A percentile compares a stretch with the other conserved stretches of the same genome.
phyloP scores from a whole-genome alignment of 2,113 vertebrate species.

The Onychostoma macrolepis region DNA sequence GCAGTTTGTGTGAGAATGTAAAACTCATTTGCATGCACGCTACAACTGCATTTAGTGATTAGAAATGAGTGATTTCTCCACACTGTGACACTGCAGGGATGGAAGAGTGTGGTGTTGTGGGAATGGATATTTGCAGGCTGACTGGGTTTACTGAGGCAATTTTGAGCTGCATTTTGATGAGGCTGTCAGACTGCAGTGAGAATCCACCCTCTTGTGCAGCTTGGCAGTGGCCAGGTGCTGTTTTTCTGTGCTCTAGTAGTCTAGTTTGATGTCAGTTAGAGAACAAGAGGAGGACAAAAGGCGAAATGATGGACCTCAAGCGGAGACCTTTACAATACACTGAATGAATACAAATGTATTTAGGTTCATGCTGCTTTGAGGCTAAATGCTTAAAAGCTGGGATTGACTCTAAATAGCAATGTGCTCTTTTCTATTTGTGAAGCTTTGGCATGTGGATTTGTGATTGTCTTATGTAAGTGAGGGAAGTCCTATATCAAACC shows the following conservation, averaged over 20 bases:
- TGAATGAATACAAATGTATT: conserved; percentile 4
- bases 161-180: conserved; percentile 46
- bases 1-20: not conserved
- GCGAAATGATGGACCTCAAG: not conserved
- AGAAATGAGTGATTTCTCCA: conserved; percentile 24
- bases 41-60: conserved; percentile 14
- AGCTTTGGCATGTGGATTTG: not conserved
- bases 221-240: conserved; percentile 28
- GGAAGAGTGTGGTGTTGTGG: not conserved
- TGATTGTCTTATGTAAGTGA: not conserved
- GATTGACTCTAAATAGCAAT: not conserved
- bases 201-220: not conserved
- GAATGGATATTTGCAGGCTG: conserved; percentile 37
- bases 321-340: not conserved
- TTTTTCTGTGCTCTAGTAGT: not conserved
- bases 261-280: conserved; percentile 23
- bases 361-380: not conserved
- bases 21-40: conserved; percentile 21
- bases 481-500: not conserved
- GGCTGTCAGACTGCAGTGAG: conserved; percentile 22
- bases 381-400: not conserved
- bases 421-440: not conserved
- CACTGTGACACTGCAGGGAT: not conserved
- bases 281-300: not conserved
- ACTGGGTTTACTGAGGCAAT: conserved; percentile 1